Evolutionary conservation across 2,113 vertebrate genomes (phyloP).

Genomic region (Baryphthengus martii): DNA sequence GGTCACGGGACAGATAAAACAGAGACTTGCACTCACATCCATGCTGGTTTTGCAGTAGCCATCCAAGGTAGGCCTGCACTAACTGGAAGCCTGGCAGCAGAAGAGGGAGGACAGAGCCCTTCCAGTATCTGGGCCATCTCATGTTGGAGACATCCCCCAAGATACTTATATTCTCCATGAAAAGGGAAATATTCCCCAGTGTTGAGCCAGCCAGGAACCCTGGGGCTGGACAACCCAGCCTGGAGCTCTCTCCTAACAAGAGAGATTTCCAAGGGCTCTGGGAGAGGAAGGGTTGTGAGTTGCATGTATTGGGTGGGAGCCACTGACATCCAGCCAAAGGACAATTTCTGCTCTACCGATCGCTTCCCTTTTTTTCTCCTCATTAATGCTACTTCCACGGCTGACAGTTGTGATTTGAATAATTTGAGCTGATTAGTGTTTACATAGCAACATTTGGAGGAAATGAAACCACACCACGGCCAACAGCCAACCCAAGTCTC

Average conservation of each 20-base stretch:
- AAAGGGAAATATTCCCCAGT: not conserved
- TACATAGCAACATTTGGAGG: constrained; percentile 36
- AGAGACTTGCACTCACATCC: not conserved
- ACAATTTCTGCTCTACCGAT: not conserved
- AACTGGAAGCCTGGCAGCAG: not conserved
- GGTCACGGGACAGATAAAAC: not conserved
- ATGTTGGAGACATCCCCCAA: accelerated
- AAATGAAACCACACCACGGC: not conserved
- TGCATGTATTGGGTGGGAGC: not conserved
- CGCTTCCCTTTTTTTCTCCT: not conserved
- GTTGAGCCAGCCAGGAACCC: not conserved
- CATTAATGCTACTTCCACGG: not conserved
- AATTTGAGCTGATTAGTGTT: constrained; percentile 52
- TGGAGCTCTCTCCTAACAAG: not conserved
- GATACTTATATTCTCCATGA: not conserved
- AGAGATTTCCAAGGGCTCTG: not conserved
- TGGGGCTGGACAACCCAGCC: not conserved
- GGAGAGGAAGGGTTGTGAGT: not conserved
- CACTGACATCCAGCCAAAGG: constrained; percentile 13
- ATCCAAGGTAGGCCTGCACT: not conserved
- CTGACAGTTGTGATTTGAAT: constrained; percentile 8
- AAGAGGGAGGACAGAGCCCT: not conserved
- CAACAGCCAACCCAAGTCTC: not conserved
- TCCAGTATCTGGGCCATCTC: not conserved
- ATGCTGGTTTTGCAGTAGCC: not conserved